Conservation (phyloP, 2,888 invertebrate species). For the Nasonovia ribisnigri region DNA sequence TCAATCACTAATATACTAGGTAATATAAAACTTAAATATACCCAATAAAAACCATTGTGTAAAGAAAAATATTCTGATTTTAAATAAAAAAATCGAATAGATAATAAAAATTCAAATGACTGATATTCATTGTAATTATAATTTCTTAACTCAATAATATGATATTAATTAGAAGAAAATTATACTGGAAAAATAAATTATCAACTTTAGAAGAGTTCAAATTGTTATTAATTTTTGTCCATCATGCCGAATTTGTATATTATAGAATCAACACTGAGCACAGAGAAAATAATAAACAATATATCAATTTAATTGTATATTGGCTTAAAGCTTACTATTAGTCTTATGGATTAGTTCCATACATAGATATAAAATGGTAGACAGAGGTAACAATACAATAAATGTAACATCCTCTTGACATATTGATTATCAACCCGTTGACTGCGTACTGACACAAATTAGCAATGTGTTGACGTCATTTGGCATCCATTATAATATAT, state of each 20-base stretch:
- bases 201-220: background rate
- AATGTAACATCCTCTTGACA: background rate
- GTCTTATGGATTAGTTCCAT: background rate
- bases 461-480: too few species aligned
- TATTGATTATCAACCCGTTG: background rate
- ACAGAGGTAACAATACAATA: background rate
- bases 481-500: too few species aligned
- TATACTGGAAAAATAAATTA: background rate
- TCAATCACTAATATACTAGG: background rate
- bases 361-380: background rate
- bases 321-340: background rate
- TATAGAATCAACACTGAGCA: background rate
- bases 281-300: background rate
- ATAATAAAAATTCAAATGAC: background rate
- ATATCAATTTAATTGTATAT: background rate
- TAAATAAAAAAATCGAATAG: background rate
- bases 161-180: background rate
- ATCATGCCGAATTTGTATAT: background rate
- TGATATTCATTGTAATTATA: background rate
- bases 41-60: constrained; percentile 32
- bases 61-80: background rate
- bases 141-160: background rate
- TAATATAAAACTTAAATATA: constrained; percentile 40
- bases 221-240: background rate
- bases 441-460: too few species aligned